Base-by-base conservation (phyloP, 2,888 invertebrate genomes). In the Periphyllus acericola region DNA sequence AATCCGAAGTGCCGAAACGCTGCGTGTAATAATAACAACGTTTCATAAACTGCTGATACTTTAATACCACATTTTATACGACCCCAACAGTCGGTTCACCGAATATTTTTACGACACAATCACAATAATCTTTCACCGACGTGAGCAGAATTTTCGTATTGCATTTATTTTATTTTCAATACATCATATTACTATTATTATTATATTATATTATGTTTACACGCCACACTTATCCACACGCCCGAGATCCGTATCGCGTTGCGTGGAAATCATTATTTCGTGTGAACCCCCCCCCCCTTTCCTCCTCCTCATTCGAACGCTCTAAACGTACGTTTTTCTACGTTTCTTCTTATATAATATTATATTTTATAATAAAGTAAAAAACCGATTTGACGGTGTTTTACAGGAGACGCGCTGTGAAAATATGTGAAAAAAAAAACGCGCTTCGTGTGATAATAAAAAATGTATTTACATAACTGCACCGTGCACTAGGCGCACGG, bases 41-140 rank as follows among this genome's bases (percentile, higher is more conserved):
- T 80, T 80, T 66, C 66, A 80, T 80, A 80, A 74, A 66, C 66
- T 29, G 66, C 80, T 36, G 80, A 80, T 80, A 80, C 66, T 80
- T 80, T 66, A 66, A 66, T 80, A 66, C 36, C 66, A 46, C 6
- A 36, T 46, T n/a, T 60, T 80, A 80, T 80, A 80, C 40, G 80
- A 80, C 66, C 80, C 80, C 60, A 80, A 80, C 80, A 80, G 80
- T 80, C 66, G 80, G 60, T 80, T 66, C 60, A 60, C 80, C 66
- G 66, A 80, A 80, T 60, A 80, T 80, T 80, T 80, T 80, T 80
- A 80, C 40, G 80, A 80, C 80, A 66, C 66, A 25, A 40, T 40
- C 80, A 8, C 36, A 80, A 80, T 46, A 46, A 80, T 80, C 80
- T 66, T 60, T 80, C 80, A 60, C 79, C 34, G 79, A 79, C 80